Evolutionary conservation across 2,797 vertebrate genomes (phyloP), one percentile per base, ranked within the genome.

Genomic region (Oreochromis mossambicus): DNA sequence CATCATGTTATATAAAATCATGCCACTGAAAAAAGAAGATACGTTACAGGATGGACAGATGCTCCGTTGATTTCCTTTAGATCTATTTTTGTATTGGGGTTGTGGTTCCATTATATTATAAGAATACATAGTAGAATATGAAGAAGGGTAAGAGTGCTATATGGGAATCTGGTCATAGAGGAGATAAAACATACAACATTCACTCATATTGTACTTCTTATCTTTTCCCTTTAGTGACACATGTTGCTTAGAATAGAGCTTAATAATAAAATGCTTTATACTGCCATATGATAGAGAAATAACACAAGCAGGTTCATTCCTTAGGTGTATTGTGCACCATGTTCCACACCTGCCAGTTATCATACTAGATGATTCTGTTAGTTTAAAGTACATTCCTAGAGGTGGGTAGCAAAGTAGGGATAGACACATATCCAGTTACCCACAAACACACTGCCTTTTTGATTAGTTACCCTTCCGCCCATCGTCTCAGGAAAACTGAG

Each of bases 1-100:
- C 86, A 85, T 92, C 89, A 89, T 91, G 88, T 92, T 89, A 84
- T 90, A 93, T 89, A 85, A 91, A 92, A 78, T 90, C 87, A 91
- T 89, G 92, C 91, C 93, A 92, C 91, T 86, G 88, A 91, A 88
- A 90, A 91, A 94, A 94, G 88, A 93, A 91, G 88, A 95, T 61
- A 88, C 87, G 93, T 89, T 66, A 85, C 86, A 90, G 83, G 89
- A 95, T 91, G 94, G 93, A 96, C 94, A 93, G 93, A 94, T 92
- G 91, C 93, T 95, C 92, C 84, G 88, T 95, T 94, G 92, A 93
- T 94, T 96, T 95, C 90, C 91, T 95, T 95, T 95, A 95, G 91
- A 96, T 95, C 94, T 96, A 96, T 95, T 95, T 96, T 96, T 96
- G 92, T 96, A 95, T 95, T 85, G 92, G 93, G 93, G 92, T 95